phyloP scores from a whole-genome alignment of 2,797 vertebrate genomes.

The Sarcophilus harrisii region DNA sequence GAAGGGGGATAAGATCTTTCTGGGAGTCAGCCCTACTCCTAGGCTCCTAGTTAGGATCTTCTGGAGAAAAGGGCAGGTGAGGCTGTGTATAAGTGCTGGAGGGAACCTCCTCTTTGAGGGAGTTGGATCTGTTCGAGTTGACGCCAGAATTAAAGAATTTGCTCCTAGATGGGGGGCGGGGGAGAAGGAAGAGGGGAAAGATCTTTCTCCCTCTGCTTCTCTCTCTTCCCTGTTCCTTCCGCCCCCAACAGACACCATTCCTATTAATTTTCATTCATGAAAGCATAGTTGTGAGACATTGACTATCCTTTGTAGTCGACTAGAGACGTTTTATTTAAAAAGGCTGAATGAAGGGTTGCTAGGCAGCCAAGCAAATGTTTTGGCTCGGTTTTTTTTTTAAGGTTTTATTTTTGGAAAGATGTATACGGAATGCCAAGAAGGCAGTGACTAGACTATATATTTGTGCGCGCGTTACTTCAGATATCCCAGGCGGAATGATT shows the following conservation, averaged over 20 bases:
- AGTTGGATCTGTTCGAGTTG: not conserved
- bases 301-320: slow-evolving; percentile 34
- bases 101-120: not conserved
- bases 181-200: not conserved
- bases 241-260: not conserved
- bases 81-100: not conserved
- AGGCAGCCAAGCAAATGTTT: slow-evolving; percentile 58
- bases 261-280: slow-evolving; percentile 66
- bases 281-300: not conserved
- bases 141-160: not conserved
- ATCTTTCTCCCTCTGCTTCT: not conserved
- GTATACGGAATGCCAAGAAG: slow-evolving; percentile 22
- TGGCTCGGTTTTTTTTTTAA: slow-evolving; percentile 18
- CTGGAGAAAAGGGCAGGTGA: not conserved
- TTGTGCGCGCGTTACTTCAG: not conserved
- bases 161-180: not conserved
- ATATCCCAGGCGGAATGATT: slow-evolving; percentile 34
- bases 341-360: slow-evolving; percentile 57
- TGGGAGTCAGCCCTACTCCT: too few species aligned
- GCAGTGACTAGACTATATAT: not conserved
- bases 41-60: not conserved
- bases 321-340: slow-evolving; percentile 35
- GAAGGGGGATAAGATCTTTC: not conserved
- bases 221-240: not conserved
- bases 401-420: slow-evolving; percentile 44